These are phyloP conservation scores for Chironomus riparius DNA, from an alignment of 2,888 invertebrate species.

Conservation along the genomic window DNA sequence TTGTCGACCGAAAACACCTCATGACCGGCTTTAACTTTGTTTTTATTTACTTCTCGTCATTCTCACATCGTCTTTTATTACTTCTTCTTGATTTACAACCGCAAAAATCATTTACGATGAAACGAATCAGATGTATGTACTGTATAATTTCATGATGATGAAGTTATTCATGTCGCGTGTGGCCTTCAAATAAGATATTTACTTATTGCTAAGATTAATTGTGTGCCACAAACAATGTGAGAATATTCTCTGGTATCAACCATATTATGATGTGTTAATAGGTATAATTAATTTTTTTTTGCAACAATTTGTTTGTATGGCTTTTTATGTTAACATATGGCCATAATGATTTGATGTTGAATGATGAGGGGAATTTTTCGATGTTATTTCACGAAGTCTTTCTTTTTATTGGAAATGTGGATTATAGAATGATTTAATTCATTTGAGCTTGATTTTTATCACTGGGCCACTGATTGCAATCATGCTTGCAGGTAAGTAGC, in stretches of 20 bases:
- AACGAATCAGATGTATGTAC: too few species aligned
- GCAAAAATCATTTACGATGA: too few species aligned
- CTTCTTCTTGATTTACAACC: too few species aligned
- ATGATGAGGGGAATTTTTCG: not conserved
- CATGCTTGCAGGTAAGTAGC: too few species aligned
- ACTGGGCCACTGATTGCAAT: too few species aligned
- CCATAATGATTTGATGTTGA: not conserved
- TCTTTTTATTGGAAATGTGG: too few species aligned
- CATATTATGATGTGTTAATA: not conserved
- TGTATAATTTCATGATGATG: not conserved
- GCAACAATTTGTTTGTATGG: not conserved
- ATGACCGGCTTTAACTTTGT: not conserved
- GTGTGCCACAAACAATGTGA: not conserved
- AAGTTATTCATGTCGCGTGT: slow-evolving; percentile 10
- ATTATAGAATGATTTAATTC: too few species aligned
- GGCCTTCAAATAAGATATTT: not conserved
- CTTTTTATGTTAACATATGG: not conserved
- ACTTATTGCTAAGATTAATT: not conserved
- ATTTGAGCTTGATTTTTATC: too few species aligned
- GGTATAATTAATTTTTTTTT: not conserved
- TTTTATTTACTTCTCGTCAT: too few species aligned
- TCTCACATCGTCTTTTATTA: too few species aligned
- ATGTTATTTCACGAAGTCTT: not conserved
- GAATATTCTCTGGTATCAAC: too few species aligned
- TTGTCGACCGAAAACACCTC: not conserved